A percentile compares a stretch with the other conserved stretches of the same genome.
Conservation (phyloP, 2,797 vertebrate genomes). For the Tadarida brasiliensis region DNA sequence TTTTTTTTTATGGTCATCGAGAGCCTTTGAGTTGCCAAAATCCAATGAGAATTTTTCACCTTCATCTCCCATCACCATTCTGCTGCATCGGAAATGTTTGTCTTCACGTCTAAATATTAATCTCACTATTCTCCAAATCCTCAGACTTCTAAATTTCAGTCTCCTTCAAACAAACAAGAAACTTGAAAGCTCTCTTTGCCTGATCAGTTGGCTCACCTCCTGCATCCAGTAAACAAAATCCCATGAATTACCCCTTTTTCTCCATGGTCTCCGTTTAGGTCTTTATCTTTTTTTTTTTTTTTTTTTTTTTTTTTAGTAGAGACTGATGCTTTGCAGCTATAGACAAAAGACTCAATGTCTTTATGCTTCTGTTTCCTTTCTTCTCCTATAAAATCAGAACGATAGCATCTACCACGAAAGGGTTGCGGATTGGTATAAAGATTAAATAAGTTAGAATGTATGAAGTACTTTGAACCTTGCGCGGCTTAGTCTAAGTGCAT, state of each 20-base stretch:
- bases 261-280: neutral
- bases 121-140: neutral
- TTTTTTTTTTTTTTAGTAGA: neutral
- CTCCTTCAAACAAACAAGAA: neutral
- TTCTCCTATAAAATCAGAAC: neutral
- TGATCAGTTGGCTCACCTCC: neutral
- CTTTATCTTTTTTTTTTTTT: neutral
- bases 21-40: neutral
- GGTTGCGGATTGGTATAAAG: neutral
- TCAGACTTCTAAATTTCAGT: neutral
- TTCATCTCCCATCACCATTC: neutral
- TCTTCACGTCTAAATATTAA: neutral
- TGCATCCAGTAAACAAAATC: neutral
- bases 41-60: neutral
- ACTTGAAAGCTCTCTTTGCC: neutral
- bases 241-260: neutral
- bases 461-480: conserved; percentile 36
- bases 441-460: conserved; percentile 31
- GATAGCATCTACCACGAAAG: neutral
- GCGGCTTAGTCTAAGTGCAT: neutral
- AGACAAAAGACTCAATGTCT: neutral
- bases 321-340: neutral
- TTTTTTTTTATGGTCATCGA: neutral
- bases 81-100: neutral
- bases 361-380: neutral